Evolutionary conservation across 2,888 invertebrate genomes (phyloP), one percentile per base, ranked within the genome.

Genomic region (Andrena praecox): DNA sequence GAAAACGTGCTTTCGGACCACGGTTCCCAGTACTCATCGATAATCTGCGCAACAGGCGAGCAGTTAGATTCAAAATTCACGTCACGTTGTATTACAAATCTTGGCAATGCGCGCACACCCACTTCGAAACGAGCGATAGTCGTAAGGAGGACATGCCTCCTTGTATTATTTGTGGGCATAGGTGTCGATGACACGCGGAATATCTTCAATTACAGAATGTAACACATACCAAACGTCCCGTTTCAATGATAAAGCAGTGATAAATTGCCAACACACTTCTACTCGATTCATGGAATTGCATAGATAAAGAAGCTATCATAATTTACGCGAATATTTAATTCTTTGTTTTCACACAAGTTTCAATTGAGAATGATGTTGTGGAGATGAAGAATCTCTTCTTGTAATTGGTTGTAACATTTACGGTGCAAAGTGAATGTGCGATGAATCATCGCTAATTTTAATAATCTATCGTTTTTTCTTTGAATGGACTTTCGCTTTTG

Each of bases 71-170:
- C 63, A 52, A 48, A 78, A 66, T 69, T 81, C 73, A 59, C 29
- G 60, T 67, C 66, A 75, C 69, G 31, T 72, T 29, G 48, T 66
- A 74, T 83, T 70, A 74, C 80, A 59, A 66, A 67, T 67, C 62
- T 52, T 33, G 72, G 27, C 56, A 70, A 56, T 77, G 71, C 64
- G 27, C 60, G 33, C 24, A 35, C 78, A 82, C 80, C 78, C 84
- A 82, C 84, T 72, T 74, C 62, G 60, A 62, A 84, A 82, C 67
- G 77, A 87, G 87, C 85, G 85, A 87, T 83, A 84, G 76, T 81
- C 59, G 77, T 35, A 89, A 89, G 54, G 78, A 80, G 87, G 87
- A 52, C 85, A 77, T 62, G 69, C 56, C 62, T 56, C 50, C 60
- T 63, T 68, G 74, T 31, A 82, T 82, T 86, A 86, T 85, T 88